Conservation (phyloP, 2,113 vertebrate genomes). For the Caranx melampygus region DNA sequence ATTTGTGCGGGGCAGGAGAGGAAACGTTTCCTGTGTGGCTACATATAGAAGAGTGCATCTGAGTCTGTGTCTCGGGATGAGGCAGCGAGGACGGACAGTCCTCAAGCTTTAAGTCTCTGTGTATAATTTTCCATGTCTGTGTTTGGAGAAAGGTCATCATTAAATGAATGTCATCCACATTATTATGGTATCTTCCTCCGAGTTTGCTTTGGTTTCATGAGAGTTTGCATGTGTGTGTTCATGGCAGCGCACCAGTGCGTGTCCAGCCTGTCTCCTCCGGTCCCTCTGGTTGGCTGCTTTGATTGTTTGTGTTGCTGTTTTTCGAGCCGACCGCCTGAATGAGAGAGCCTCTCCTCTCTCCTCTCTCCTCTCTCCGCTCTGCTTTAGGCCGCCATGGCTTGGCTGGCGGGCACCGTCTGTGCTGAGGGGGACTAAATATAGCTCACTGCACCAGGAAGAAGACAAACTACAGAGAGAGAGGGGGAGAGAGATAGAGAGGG, state of each 20-base stretch:
- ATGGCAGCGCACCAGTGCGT: conserved; percentile 43
- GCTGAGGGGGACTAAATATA: conserved; percentile 75
- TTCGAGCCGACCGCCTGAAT: conserved; percentile 38
- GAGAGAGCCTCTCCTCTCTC: conserved; percentile 20
- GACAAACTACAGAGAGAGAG: conserved; percentile 42
- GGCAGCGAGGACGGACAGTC: conserved; percentile 3
- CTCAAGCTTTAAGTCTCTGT: conserved; percentile 7
- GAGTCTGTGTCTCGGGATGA: conserved; percentile 7
- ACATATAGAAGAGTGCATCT: not conserved
- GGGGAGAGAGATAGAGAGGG: conserved; percentile 44
- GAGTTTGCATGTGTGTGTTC: conserved; percentile 57
- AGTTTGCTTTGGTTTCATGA: conserved; percentile 5
- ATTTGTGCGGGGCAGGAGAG: conserved; percentile 48
- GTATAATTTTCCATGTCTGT: conserved; percentile 60
- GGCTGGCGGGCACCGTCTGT: conserved; percentile 71
- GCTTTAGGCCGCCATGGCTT: conserved; percentile 57
- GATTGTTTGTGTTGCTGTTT: conserved; percentile 61
- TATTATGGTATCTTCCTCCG: conserved; percentile 52
- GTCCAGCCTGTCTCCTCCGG: conserved; percentile 39
- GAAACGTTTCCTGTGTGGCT: conserved; percentile 58
- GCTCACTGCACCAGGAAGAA: conserved; percentile 74
- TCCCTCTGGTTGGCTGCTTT: conserved; percentile 26
- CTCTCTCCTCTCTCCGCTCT: conserved; percentile 13
- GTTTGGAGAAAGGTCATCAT: conserved; percentile 63
- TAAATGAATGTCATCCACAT: conserved; percentile 58